phyloP scores from a whole-genome alignment of 2,113 vertebrate species.

The Centropus bengalensis region DNA sequence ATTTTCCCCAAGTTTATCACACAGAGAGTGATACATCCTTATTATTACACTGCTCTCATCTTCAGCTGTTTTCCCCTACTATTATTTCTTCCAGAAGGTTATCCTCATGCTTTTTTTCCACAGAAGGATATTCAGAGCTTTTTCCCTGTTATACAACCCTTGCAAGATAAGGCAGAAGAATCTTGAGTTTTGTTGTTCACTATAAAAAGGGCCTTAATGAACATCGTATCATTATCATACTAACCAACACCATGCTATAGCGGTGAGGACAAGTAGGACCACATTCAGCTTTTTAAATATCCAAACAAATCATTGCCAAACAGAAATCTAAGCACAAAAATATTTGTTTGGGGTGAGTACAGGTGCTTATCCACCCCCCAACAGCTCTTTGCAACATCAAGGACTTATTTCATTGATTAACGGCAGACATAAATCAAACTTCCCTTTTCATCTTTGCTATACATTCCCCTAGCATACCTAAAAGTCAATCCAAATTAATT shows the following conservation, averaged over 20 bases:
- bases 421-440: neutral
- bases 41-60: neutral
- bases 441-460: neutral
- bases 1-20: neutral
- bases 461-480: neutral
- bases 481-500: slow-evolving; percentile 38
- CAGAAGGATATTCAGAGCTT: neutral
- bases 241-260: neutral
- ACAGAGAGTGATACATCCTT: neutral
- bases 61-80: neutral
- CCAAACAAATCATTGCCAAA: neutral
- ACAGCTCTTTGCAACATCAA: neutral
- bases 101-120: neutral
- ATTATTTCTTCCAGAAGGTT: neutral
- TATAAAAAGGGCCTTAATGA: neutral
- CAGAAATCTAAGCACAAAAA: neutral
- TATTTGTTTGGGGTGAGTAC: neutral
- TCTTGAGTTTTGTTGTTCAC: neutral
- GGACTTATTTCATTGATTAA: neutral
- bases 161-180: neutral
- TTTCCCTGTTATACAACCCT: neutral
- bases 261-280: neutral
- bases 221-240: neutral
- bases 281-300: neutral
- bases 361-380: neutral